Evolutionary conservation across 2,797 vertebrate genomes (phyloP).

Genomic region (Eulemur mongoz): DNA sequence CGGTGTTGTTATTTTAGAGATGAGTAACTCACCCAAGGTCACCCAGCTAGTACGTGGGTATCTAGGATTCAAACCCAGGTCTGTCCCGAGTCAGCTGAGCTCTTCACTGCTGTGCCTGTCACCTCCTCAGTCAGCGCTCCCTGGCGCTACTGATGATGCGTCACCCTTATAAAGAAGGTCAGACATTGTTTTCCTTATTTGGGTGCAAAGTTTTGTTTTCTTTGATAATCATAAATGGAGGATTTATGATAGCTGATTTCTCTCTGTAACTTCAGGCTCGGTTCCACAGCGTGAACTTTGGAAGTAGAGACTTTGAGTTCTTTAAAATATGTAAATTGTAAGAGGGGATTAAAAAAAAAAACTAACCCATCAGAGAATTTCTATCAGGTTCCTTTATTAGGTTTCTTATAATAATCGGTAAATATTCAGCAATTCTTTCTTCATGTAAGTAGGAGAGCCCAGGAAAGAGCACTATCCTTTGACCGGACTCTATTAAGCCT

Average conservation of each 20-base stretch:
- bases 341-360: not conserved
- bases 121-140: not conserved
- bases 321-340: not conserved
- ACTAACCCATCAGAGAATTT: not conserved
- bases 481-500: not conserved
- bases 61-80: not conserved
- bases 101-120: not conserved
- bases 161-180: not conserved
- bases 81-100: not conserved
- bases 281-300: not conserved
- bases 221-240: not conserved
- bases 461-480: not conserved
- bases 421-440: not conserved
- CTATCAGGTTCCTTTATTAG: not conserved
- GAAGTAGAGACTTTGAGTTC: conserved; percentile 22
- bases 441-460: not conserved
- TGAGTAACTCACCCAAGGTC: not conserved
- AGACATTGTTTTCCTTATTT: not conserved
- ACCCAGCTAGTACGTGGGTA: not conserved
- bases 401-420: not conserved
- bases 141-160: not conserved
- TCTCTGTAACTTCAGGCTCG: not conserved
- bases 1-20: not conserved
- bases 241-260: conserved; percentile 1
- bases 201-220: conserved; percentile 9